phyloP scores from a whole-genome alignment of 2,113 vertebrate species.

The Guaruba guarouba region DNA sequence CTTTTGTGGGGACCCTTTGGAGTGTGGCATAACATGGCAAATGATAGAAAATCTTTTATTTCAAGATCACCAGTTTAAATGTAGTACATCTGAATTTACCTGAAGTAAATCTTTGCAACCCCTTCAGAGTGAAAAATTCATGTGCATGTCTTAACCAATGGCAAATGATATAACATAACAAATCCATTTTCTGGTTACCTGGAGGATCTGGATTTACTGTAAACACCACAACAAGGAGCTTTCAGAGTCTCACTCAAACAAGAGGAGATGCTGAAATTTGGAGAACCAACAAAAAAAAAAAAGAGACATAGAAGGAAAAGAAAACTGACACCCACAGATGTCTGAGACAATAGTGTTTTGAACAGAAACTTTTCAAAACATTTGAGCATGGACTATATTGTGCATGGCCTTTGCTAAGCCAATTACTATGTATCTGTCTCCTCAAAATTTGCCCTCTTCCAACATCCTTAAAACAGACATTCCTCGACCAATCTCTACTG shows the following conservation, averaged over 20 bases:
- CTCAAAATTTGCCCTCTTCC: background rate
- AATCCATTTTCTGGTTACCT: background rate
- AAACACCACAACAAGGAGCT: background rate
- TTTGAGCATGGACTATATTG: background rate
- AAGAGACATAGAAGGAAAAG: background rate
- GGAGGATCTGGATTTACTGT: background rate
- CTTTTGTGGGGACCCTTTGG: background rate
- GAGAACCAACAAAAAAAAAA: background rate
- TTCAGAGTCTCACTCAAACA: background rate
- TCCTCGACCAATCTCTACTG: background rate
- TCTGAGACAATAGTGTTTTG: background rate
- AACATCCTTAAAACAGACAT: accelerated
- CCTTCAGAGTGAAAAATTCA: background rate
- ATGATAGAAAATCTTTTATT: background rate
- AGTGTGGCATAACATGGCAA: background rate
- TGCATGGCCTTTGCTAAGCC: background rate
- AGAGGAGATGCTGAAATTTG: background rate
- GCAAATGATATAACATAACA: background rate
- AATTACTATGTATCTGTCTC: background rate
- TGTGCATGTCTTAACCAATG: background rate
- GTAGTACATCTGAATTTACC: background rate
- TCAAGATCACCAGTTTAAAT: background rate
- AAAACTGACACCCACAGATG: background rate
- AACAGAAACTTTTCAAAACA: background rate
- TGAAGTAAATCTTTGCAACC: background rate